These are phyloP conservation scores for Drosophila littoralis DNA, from an alignment of 1,140 invertebrate species.

Conservation along the genomic window DNA sequence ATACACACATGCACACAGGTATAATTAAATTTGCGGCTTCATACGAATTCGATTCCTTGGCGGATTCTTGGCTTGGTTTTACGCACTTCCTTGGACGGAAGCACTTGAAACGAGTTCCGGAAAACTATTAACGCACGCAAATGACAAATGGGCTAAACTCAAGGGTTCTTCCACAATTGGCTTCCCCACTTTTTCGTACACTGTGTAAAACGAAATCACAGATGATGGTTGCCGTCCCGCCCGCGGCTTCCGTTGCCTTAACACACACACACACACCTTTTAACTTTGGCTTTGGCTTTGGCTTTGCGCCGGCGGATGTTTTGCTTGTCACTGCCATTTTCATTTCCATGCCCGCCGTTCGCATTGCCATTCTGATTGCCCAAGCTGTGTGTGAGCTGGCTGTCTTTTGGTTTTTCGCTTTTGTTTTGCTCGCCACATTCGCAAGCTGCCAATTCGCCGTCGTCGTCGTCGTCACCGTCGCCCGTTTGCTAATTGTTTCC, in stretches of 20 bases:
- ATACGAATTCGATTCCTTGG: constrained; percentile 42
- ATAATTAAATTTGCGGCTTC: constrained; percentile 63
- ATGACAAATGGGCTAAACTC: constrained; percentile 53
- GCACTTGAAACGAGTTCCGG: constrained; percentile 63
- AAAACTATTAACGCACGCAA: constrained; percentile 72
- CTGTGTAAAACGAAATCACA: constrained; percentile 46
- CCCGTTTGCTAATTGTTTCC: constrained; percentile 50
- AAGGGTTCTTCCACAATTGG: constrained; percentile 54
- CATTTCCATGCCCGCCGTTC: constrained; percentile 39
- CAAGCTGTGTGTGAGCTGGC: constrained; percentile 30
- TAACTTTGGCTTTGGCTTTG: constrained; percentile 3
- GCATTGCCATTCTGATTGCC: constrained; percentile 35
- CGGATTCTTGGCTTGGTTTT: constrained; percentile 30
- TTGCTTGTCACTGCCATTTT: constrained; percentile 49
- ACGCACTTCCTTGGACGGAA: constrained; percentile 75
- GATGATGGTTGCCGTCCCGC: constrained; percentile 11
- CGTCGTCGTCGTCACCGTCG: constrained; percentile 19
- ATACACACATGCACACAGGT: constrained; percentile 1
- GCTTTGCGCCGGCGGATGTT: constrained; percentile 47
- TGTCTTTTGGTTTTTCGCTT: constrained; percentile 22
- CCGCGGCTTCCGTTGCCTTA: constrained; percentile 56
- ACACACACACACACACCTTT: constrained; percentile 16
- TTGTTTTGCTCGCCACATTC: constrained; percentile 74
- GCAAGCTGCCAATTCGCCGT: constrained; percentile 54
- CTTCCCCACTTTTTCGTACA: constrained; percentile 19